Base-by-base conservation (phyloP, 2,797 vertebrate species). In the Acrocephalus scirpaceus region DNA sequence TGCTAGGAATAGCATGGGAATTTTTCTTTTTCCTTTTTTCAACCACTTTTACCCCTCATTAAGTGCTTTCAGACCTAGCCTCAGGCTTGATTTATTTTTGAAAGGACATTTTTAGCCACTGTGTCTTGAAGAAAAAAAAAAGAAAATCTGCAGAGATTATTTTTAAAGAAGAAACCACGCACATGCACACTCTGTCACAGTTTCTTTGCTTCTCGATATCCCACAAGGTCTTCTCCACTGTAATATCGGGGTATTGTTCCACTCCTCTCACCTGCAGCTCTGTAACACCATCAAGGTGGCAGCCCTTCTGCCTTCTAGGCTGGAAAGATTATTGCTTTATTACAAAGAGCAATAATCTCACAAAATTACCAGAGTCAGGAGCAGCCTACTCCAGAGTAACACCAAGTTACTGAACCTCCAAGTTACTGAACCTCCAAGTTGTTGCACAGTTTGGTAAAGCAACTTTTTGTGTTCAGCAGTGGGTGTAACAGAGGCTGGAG, bases 21-120 rank as follows among this genome's bases (percentile, higher is more conserved):
- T 48, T 89, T 93, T 90, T 73, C 25, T n/a, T 79, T 88, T 61
- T 51, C 45, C 30, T 64, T 81, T 80, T 92, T 90, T 87, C 62
- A 90, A 69, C 64, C 29, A 80, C 62, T 96, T 92, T 93, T 94
- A 79, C 57, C 54, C 40, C 32, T 86, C 10, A 5, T 79, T 80
- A 96, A 92, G 30, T 75, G 54, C 42, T 88, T 86, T 96, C 88
- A 94, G 67, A 70, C 50, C 47, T 76, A 93, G 70, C 51, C 79
- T 91, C 51, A 34, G 67, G 67, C 79, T 87, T 70, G 58, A 85
- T 88, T 95, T 91, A 86, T 93, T 94, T 95, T 88, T 69, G 74
- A 83, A 90, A 91, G 86, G 40, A 73, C 81, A 87, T 91, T 93
- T 91, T 95, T 90, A 92, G 74, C 27, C 30, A 42, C 57, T 16